Conservation (phyloP, 1,140 invertebrate genomes). For the Drosophila prosaltans region DNA sequence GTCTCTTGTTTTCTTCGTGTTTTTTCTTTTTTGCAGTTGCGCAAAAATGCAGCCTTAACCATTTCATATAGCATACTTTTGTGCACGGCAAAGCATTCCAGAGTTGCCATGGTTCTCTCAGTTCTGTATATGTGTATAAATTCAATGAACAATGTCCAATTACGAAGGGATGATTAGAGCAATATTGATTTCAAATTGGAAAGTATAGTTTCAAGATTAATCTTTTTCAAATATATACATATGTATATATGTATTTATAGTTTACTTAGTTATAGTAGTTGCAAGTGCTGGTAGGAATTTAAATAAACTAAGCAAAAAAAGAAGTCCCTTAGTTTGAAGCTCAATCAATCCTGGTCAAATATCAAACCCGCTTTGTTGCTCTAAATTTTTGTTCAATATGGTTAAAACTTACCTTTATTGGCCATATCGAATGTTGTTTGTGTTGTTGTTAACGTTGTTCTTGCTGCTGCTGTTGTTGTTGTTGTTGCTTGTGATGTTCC, state of each 20-base stretch:
- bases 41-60: constrained; percentile 59
- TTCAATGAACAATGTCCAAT: background rate
- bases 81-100: constrained; percentile 33
- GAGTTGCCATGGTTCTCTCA: constrained; percentile 53
- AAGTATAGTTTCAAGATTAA: no score
- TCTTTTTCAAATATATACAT: no score
- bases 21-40: constrained; percentile 47
- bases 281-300: no score
- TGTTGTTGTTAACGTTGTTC: constrained; percentile 29
- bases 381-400: constrained; percentile 12
- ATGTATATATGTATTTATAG: no score
- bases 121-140: constrained; percentile 1
- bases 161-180: background rate
- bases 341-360: no score
- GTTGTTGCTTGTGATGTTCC: constrained; percentile 30
- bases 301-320: no score
- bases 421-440: constrained; percentile 46
- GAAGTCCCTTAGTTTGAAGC: no score
- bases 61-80: constrained; percentile 63
- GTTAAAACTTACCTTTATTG: constrained; percentile 65
- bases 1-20: constrained; percentile 23
- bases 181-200: no score
- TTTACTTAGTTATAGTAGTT: no score
- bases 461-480: constrained; percentile 21
- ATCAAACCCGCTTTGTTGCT: background rate